Conservation (phyloP, 2,888 invertebrate genomes). For the Athripsodes cinereus region DNA sequence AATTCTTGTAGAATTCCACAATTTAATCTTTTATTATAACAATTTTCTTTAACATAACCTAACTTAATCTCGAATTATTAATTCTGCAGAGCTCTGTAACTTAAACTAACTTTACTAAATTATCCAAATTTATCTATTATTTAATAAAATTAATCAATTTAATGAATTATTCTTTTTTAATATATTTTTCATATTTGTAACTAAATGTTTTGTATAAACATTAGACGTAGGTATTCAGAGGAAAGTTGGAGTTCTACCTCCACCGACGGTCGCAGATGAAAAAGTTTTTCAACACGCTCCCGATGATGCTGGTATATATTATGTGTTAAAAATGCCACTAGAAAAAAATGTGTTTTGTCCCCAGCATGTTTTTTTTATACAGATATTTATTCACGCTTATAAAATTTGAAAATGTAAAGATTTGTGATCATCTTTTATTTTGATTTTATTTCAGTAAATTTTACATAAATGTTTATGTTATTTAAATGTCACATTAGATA, state of each 20-base stretch:
- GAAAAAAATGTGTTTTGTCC: not conserved
- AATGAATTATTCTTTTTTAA: too few relatives aligned
- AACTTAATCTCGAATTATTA: too few relatives aligned
- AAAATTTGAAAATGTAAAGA: too few relatives aligned
- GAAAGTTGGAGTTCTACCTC: conserved; percentile 53
- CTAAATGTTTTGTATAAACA: conserved; percentile 19
- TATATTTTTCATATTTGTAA: too few relatives aligned
- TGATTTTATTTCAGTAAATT: not conserved
- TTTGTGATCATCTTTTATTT: not conserved
- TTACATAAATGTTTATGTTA: too few relatives aligned
- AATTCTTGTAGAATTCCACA: not conserved
- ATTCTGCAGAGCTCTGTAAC: too few relatives aligned
- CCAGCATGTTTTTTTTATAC: not conserved
- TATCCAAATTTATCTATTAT: conserved; percentile 5
- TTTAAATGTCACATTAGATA: too few relatives aligned
- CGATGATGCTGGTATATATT: conserved; percentile 59
- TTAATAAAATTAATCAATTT: too few relatives aligned
- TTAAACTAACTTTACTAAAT: too few relatives aligned
- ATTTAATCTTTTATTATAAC: too few relatives aligned
- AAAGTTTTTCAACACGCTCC: conserved; percentile 61
- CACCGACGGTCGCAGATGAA: conserved; percentile 58
- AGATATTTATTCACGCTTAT: not conserved
- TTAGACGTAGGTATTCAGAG: conserved; percentile 52
- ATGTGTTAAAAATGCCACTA: not conserved
- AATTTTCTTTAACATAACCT: too few relatives aligned